These are phyloP conservation scores for Syngnathoides biaculeatus DNA, from an alignment of 2,113 vertebrate species.

Conservation along the genomic window DNA sequence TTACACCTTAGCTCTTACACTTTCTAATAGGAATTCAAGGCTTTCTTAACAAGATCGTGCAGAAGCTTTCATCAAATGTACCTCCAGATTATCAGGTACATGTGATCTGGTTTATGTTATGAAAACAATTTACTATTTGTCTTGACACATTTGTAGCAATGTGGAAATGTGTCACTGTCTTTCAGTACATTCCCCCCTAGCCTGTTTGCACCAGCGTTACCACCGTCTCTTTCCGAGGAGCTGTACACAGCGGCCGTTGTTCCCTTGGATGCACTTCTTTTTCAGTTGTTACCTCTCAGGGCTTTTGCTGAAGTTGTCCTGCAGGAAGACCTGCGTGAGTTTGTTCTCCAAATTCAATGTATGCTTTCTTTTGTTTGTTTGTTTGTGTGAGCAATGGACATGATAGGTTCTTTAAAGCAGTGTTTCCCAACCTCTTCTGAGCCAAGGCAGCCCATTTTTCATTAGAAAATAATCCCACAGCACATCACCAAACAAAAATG, in stretches of 20 bases:
- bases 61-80: conserved; percentile 79
- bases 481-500: too few relatives aligned
- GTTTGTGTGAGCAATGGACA: too few relatives aligned
- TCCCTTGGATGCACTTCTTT: conserved; percentile 81
- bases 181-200: conserved; percentile 85
- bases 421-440: too few relatives aligned
- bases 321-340: conserved; percentile 72
- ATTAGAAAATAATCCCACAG: too few relatives aligned
- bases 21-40: conserved; percentile 82
- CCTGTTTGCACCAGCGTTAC: conserved; percentile 71
- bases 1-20: neutral
- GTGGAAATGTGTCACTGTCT: conserved; percentile 8
- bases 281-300: conserved; percentile 77
- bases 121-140: neutral
- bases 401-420: too few relatives aligned
- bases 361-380: neutral
- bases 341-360: neutral
- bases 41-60: conserved; percentile 79
- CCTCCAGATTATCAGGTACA: conserved; percentile 86
- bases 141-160: neutral
- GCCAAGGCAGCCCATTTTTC: too few relatives aligned
- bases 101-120: neutral
- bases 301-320: conserved; percentile 82
- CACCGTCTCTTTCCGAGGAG: conserved; percentile 73
- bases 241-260: conserved; percentile 78